These are phyloP conservation scores for Acholoe squamosa DNA, from an alignment of 2,888 invertebrate species.

Conservation along the genomic window DNA sequence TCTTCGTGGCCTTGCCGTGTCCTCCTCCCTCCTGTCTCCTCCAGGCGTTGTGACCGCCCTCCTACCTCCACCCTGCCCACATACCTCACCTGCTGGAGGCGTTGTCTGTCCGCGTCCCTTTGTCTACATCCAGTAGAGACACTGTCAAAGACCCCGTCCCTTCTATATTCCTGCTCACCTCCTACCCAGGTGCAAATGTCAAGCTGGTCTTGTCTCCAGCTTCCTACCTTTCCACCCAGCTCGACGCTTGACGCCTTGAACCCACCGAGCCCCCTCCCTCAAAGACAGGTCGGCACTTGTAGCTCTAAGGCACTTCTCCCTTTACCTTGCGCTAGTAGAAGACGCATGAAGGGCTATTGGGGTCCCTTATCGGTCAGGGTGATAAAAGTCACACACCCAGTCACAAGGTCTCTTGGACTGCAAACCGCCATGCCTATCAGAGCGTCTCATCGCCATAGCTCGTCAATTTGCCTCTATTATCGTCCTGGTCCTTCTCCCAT, in stretches of 20 bases:
- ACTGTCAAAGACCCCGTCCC: neutral
- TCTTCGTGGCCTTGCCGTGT: neutral
- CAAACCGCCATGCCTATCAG: neutral
- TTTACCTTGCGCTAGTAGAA: too few species aligned
- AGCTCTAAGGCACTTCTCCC: too few species aligned
- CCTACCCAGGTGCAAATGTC: slow-evolving; percentile 43
- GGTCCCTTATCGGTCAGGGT: neutral
- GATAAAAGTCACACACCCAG: neutral
- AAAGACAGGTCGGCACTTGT: neutral
- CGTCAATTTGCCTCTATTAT: slow-evolving; percentile 10
- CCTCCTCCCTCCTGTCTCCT: neutral
- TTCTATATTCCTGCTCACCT: neutral
- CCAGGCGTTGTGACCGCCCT: neutral
- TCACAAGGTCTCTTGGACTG: neutral
- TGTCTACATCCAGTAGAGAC: neutral
- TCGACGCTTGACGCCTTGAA: slow-evolving; percentile 21
- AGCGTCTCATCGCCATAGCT: neutral
- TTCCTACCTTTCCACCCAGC: neutral
- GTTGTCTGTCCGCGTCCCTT: neutral
- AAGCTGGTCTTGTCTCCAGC: slow-evolving; percentile 7
- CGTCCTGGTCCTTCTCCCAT: neutral
- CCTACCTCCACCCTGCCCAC: neutral
- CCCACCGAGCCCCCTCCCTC: neutral
- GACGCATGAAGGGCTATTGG: too few species aligned
- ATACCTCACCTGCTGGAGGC: slow-evolving; percentile 44